Evolutionary conservation across 1,140 invertebrate genomes (phyloP).

Genomic region (Bombus impatiens): DNA sequence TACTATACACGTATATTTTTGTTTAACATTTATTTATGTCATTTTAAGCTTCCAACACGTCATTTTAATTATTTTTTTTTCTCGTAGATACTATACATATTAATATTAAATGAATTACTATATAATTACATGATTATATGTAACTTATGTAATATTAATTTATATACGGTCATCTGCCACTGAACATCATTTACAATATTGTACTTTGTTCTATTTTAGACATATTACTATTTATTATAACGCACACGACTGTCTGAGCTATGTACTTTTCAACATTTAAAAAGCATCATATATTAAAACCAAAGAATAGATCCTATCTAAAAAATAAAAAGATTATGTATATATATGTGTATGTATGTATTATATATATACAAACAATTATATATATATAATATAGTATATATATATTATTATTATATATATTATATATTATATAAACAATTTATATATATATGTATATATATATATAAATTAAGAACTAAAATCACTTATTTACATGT

Average conservation of each 20-base stretch:
- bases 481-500: conserved; percentile 2
- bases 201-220: conserved; percentile 52
- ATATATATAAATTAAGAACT: not conserved
- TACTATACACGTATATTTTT: conserved; percentile 19
- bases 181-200: conserved; percentile 46
- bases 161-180: conserved; percentile 31
- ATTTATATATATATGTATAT: not conserved
- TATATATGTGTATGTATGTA: not conserved
- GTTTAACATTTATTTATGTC: conserved; percentile 39
- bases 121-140: conserved; percentile 10
- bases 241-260: conserved; percentile 29
- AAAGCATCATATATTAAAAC: not conserved
- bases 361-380: not conserved
- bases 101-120: conserved; percentile 35
- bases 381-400: not conserved
- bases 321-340: not conserved
- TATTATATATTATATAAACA: too few relatives aligned
- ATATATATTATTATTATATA: not conserved
- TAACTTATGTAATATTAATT: conserved; percentile 41
- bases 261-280: conserved; percentile 1
- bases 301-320: not conserved
- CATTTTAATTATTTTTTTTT: conserved; percentile 4
- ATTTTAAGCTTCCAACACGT: conserved; percentile 20
- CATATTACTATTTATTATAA: conserved; percentile 40
- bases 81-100: conserved; percentile 36